Base-by-base conservation (phyloP, 2,888 invertebrate genomes). In the Drosophila merina region DNA sequence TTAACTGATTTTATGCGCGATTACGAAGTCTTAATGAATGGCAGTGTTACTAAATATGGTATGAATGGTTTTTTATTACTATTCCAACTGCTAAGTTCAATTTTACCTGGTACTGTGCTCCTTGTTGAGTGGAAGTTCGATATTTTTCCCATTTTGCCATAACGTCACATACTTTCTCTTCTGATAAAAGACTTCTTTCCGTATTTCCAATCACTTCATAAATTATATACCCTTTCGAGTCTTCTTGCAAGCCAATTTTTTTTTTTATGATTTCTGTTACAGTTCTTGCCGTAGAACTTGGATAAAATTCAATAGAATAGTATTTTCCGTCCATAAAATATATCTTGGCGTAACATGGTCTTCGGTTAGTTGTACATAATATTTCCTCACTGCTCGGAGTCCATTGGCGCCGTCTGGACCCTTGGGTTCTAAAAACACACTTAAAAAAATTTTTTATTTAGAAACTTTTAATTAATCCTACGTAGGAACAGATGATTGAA, bases 111-210 rank as follows among this genome's bases (percentile, higher is more conserved):
- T 79, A 88, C 68, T 87, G 89, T 60, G 87, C 79, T 89, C 93
- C 93, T 93, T 49, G 94, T 10, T 95, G 94, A 36, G 95, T 94
- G 0, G 96, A 95, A 54, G 94, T 94, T 64, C 96, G 93, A 76
- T 97, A 97, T 78, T 96, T 94, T 92, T 98, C 98, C 98, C 98
- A 98, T 89, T 97, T 96, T 4, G 98, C 97, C 93, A 98, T 96
- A 25, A 98, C 97, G 91, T 98, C 98, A 0, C 97, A 96, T 10
- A 97, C 95, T 84, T 98, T 97, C 91, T 98, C 98, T 88, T 96
- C 96, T 7, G 95, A 94, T 49, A 95, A 93, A 76, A 98, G 93
- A 82, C 97, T 96, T 55, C 98, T 93, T 91, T 98, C 98, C 0
- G 96, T 95, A 79, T 94, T 95, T 2, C 97, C 97, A 76, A 97